Evolutionary conservation across 2,113 vertebrate genomes (phyloP), one percentile per base, ranked within the genome.

Genomic region (Apteryx owenii): DNA sequence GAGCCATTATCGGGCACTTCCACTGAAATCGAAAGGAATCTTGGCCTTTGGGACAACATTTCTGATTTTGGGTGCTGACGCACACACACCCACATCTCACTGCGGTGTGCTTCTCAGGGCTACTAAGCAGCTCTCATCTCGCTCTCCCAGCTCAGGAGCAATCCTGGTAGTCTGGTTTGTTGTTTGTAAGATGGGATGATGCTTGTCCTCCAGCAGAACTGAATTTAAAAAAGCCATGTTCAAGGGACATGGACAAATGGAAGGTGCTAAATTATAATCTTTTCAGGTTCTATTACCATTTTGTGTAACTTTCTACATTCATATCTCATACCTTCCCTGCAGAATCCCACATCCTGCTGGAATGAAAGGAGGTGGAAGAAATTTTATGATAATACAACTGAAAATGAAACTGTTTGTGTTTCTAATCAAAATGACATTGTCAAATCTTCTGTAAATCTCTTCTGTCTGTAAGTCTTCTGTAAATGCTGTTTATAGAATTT

Each of bases 21-120:
- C 33, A 22, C 61, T 48, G 50, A 66, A 44, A 70, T 51, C 48
- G n/a, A 40, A 56, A 50, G 54, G 66, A 82, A 78, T 44, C 46
- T 16, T 61, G 60, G 23, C 50, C 18, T 71, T 42, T 56, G 31
- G 46, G 40, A 10, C 58, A 82, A n/a, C 1, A 1, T 50, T 61
- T 46, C 90, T 17, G 31, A 25, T 56, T 3, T 5, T 15, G 54
- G 36, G 10, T 69, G 48, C 33, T 28, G 5, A n/a, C 21, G 12
- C 28, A 16, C 0, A 1, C 0, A 1, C 0, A 0, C 28, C 10
- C 0, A 0, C 29, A 6, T 36, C 62, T 65, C 29, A 20, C 17
- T 66, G 51, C 7, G 29, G 3, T 51, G 53, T 58, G 46, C 25
- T 69, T 46, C 44, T 65, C 6, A 1, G 36, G 50, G 64, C 58